Evolutionary conservation across 1,140 invertebrate species (phyloP).

Genomic region (Drosophila melanica): DNA sequence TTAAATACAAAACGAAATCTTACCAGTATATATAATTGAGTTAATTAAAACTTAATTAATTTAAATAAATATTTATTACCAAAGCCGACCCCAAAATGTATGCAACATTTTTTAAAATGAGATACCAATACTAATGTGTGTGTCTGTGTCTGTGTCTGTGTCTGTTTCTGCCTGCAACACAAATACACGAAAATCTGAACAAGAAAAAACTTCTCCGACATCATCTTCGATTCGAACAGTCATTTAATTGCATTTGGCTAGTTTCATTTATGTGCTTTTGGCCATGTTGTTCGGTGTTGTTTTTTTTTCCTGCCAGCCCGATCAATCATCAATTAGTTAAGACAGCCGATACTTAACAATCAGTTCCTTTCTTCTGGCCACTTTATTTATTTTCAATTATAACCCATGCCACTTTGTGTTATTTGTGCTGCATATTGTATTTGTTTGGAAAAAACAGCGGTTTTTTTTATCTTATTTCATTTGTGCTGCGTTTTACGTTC

Average conservation of each 20-base stretch:
- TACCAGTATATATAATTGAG: too few relatives aligned
- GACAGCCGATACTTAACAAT: neutral
- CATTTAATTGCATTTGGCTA: neutral
- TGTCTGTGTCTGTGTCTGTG: too few relatives aligned
- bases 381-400: conserved; percentile 79
- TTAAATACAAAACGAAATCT: too few relatives aligned
- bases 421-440: conserved; percentile 64
- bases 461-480: conserved; percentile 26
- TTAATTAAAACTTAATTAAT: too few relatives aligned
- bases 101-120: too few relatives aligned
- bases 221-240: neutral
- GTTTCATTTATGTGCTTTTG: neutral
- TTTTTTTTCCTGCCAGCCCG: neutral
- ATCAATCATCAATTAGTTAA: conserved; percentile 47
- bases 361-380: conserved; percentile 4
- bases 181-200: too few relatives aligned
- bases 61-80: too few relatives aligned
- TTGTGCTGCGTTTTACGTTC: conserved; percentile 33
- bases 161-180: too few relatives aligned
- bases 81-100: too few relatives aligned
- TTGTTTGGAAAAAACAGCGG: conserved; percentile 12
- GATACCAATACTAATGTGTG: too few relatives aligned
- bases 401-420: conserved; percentile 68
- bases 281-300: neutral
- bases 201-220: too few relatives aligned